phyloP scores from a whole-genome alignment of 2,113 vertebrate species.

The Pomatostomus ruficeps region DNA sequence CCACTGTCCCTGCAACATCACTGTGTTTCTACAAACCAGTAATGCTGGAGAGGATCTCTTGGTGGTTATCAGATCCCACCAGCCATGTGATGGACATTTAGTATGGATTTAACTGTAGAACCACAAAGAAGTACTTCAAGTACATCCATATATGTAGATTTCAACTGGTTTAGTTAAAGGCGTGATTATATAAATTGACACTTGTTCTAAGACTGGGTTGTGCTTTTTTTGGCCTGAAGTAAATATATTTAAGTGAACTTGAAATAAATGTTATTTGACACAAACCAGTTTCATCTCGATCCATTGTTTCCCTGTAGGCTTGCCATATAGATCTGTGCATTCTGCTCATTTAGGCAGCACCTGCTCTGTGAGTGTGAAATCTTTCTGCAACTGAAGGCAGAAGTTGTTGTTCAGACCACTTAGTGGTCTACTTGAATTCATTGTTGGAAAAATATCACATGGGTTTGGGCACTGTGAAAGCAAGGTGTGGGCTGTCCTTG shows the following conservation, averaged over 20 bases:
- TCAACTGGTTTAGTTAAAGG: background rate
- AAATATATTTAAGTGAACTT: background rate
- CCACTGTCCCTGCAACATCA: rapidly evolving
- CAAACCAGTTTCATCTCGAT: background rate
- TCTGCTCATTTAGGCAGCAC: background rate
- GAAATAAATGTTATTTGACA: background rate
- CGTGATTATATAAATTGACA: background rate
- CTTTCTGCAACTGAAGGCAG: background rate
- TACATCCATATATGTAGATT: rapidly evolving
- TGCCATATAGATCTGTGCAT: background rate
- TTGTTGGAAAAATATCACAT: background rate
- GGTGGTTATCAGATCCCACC: background rate
- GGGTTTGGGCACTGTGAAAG: background rate
- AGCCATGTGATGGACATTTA: rapidly evolving
- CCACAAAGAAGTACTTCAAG: background rate
- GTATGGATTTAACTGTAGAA: background rate
- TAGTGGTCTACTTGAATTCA: background rate
- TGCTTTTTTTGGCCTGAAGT: background rate
- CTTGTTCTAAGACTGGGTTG: background rate
- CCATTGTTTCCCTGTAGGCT: background rate
- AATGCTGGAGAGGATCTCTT: background rate
- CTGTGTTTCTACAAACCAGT: background rate
- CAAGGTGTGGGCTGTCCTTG: background rate
- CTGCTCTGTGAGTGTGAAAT: background rate
- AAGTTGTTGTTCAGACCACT: background rate